Conservation (phyloP, 2,113 vertebrate genomes). For the Petrocephalus zakoni region DNA sequence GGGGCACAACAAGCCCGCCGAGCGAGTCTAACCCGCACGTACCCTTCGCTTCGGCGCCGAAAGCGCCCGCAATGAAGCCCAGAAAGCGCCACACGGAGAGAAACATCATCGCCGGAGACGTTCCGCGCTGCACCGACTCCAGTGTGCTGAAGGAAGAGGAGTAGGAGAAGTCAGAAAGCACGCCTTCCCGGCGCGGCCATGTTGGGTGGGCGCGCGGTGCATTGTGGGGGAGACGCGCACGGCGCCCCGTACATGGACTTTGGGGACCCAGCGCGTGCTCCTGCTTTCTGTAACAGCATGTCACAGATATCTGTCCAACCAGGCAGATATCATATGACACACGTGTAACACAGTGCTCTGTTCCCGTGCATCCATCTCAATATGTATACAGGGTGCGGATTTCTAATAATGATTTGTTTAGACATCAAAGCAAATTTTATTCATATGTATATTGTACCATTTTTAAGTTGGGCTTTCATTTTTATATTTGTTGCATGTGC, state of each 20-base stretch:
- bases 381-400: not conserved
- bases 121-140: not conserved
- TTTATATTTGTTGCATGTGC: not conserved
- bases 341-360: not conserved
- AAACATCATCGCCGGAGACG: conserved; percentile 25
- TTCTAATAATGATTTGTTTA: not conserved
- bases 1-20: not conserved
- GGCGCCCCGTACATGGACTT: not conserved
- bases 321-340: not conserved
- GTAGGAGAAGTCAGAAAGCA: not conserved
- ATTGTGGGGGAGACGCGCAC: conserved; percentile 42
- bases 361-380: not conserved
- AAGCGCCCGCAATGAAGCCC: not conserved
- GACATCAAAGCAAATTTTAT: not conserved
- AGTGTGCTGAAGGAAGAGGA: not conserved
- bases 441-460: not conserved
- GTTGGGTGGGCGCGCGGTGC: conserved; percentile 31
- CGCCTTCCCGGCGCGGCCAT: conserved; percentile 43
- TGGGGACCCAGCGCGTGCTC: not conserved
- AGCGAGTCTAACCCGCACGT: not conserved
- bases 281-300: not conserved
- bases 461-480: not conserved
- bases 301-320: too few relatives aligned
- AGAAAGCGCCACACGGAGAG: not conserved
- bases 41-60: conserved; percentile 36